phyloP scores from a whole-genome alignment of 2,888 invertebrate genomes.

The Andrena praecox region DNA sequence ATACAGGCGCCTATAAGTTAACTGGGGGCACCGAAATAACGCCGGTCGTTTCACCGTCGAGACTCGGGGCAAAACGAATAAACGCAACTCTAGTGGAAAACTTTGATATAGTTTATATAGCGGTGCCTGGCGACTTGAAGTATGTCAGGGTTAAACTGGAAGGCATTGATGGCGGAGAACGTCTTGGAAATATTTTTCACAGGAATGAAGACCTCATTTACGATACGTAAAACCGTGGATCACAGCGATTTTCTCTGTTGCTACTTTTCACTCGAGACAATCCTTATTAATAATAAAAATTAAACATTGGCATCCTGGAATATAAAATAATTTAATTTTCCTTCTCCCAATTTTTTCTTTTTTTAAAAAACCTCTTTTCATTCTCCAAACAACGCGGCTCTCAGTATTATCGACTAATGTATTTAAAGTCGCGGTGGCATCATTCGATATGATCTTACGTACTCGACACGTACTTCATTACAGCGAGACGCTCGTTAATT shows the following conservation, averaged over 20 bases:
- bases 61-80: constrained; percentile 36
- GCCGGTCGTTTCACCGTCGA: constrained; percentile 48
- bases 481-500: constrained; percentile 52
- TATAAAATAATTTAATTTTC: background rate
- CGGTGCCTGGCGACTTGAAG: constrained; percentile 42
- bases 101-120: constrained; percentile 57
- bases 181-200: constrained; percentile 44
- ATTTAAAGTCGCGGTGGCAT: constrained; percentile 43
- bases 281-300: background rate
- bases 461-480: constrained; percentile 46
- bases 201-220: constrained; percentile 15
- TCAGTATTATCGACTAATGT: constrained; percentile 23
- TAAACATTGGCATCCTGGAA: background rate
- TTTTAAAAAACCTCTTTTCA: background rate
- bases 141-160: constrained; percentile 63
- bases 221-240: background rate
- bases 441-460: constrained; percentile 46
- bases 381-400: background rate
- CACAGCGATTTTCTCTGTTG: background rate
- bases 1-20: constrained; percentile 61
- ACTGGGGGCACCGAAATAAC: constrained; percentile 61
- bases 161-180: constrained; percentile 17
- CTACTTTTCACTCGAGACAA: background rate
- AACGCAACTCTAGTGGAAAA: constrained; percentile 49
- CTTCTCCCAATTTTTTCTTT: background rate